Percentiles rank a stretch among this genome's conserved stretches.
phyloP scores from a whole-genome alignment of 2,888 invertebrate genomes.

The Xylota sylvarum region DNA sequence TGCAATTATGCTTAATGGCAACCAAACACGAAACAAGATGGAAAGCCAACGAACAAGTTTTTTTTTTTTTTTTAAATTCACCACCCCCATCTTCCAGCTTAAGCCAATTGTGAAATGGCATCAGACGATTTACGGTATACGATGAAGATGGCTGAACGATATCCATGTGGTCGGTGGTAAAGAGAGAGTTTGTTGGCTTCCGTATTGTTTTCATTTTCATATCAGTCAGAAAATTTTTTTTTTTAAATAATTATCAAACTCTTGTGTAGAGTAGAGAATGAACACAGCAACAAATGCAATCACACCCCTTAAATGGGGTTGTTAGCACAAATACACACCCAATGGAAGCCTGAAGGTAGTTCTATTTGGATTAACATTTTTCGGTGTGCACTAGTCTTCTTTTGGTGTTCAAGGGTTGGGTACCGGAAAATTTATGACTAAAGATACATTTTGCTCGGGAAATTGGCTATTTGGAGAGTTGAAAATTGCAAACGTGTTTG shows the following conservation, averaged over 20 bases:
- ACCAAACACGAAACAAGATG: conserved; percentile 69
- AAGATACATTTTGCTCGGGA: conserved; percentile 38
- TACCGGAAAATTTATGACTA: conserved; percentile 36
- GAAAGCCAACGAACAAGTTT: conserved; percentile 57
- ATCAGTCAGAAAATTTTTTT: background rate
- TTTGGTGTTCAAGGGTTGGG: background rate
- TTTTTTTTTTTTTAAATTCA: background rate
- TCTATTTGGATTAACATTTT: conserved; percentile 23
- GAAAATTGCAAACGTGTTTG: conserved; percentile 20
- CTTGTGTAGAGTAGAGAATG: background rate
- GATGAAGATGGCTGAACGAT: conserved; percentile 29
- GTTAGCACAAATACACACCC: background rate
- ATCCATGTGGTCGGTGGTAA: conserved; percentile 2
- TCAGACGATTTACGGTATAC: conserved; percentile 46
- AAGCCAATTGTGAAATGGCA: conserved; percentile 45
- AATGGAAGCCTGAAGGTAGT: conserved; percentile 4
- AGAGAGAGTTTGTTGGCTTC: background rate
- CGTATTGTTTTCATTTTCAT: background rate
- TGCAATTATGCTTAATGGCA: conserved; percentile 63
- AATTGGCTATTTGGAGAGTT: conserved; percentile 38
- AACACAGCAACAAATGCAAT: conserved; percentile 19
- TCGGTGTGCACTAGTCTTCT: background rate
- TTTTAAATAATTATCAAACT: conserved; percentile 30
- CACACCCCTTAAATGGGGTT: background rate
- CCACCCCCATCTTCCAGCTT: background rate